Evolutionary conservation across 2,797 vertebrate genomes (phyloP), one percentile per base, ranked within the genome.

Genomic region (Neosilurus mollespiculum): DNA sequence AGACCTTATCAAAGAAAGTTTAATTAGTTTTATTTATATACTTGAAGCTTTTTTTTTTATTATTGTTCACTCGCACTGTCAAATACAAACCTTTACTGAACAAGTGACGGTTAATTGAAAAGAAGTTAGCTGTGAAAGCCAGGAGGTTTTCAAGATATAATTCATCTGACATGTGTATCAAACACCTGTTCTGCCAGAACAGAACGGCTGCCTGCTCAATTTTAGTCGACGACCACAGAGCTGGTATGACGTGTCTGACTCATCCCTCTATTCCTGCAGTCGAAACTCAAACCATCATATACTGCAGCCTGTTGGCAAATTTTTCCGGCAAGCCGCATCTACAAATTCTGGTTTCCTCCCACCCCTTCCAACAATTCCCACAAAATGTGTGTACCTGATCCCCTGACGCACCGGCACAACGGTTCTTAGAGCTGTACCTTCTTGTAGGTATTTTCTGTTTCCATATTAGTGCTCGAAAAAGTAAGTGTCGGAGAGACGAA

Each of bases 131-230:
- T 12, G 16, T 6, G 5, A 62, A 82, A 59, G 84, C 56, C n/a
- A n/a, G 37, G 43, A 78, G 71, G 24, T 73, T 79, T 88, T 78
- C 18, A 15, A 34, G 76, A 86, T 71, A 24, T 86, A 89, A 88
- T 88, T 87, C 81, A 58, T 85, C 59, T 84, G 89, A 88, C 86
- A 43, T 79, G 85, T 88, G 84, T 86, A 87, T 85, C 84, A 78
- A 87, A 83, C 89, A 89, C 88, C 87, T 90, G 88, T 84, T 83
- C 82, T 64, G 54, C 78, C 64, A 87, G 2, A 85, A 86, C 76
- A 85, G n/a, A 83, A 87, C 78, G 87, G 70, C 76, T 86, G 84
- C 82, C 87, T 76, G 73, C 77, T 84, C 69, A 51, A 86, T 88
- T 89, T 78, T 64, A 73, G 71, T 83, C 26, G 76, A 69, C 58